Conservation (phyloP, 35 echinoderm and acorn worm genomes). For the Ophioderma brevispina region DNA sequence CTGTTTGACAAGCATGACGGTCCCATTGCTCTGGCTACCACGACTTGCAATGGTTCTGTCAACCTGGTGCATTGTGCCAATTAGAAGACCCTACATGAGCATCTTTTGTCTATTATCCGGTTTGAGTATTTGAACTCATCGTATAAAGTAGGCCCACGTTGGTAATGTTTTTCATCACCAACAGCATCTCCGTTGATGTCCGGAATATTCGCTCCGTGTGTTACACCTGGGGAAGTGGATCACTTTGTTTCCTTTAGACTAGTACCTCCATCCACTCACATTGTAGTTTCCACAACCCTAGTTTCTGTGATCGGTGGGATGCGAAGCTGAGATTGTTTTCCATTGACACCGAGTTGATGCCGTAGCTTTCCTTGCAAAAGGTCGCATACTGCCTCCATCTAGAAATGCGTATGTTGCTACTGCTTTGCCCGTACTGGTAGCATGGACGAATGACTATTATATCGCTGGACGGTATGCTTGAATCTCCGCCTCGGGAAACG, state of each 20-base stretch:
- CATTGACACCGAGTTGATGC: neutral
- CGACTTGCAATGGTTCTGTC: too few species aligned
- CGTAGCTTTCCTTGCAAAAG: neutral
- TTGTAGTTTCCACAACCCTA: neutral
- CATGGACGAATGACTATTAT: neutral
- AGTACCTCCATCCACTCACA: neutral
- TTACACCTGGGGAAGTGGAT: neutral
- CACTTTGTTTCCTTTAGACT: neutral
- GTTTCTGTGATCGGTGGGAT: neutral
- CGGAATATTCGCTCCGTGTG: neutral
- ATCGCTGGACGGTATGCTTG: too few species aligned
- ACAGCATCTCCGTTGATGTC: neutral
- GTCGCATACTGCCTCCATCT: neutral
- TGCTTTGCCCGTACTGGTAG: neutral
- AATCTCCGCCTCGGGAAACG: too few species aligned
- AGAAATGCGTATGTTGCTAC: neutral
- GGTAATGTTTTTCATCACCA: neutral
- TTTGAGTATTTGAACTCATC: too few species aligned
- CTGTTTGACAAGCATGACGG: constrained; percentile 42
- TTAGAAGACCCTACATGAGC: too few species aligned
- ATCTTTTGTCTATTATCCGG: too few species aligned
- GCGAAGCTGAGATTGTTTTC: neutral
- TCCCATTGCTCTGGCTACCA: constrained; percentile 7
- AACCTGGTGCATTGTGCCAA: too few species aligned
- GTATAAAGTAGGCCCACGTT: constrained; percentile 19